A percentile compares a stretch with the other conserved stretches of the same genome.
Evolutionary conservation across 2,797 vertebrate species (phyloP).

Genomic region (Cyclopterus lumpus): DNA sequence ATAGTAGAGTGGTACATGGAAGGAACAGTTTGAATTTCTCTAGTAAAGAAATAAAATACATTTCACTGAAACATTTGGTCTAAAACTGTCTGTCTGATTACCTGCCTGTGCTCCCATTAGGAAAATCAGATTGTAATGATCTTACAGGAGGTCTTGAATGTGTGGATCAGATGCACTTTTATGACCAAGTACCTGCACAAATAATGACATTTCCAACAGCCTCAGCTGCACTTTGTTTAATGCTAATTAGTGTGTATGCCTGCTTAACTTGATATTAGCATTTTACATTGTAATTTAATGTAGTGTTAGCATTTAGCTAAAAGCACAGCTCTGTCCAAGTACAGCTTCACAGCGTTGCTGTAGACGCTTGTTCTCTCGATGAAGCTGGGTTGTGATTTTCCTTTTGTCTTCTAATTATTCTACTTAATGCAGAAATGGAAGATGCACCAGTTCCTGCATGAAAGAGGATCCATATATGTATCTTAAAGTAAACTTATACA

Average conservation of each 20-base stretch:
- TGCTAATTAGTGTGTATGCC: not conserved
- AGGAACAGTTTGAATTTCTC: not conserved
- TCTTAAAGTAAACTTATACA: constrained; percentile 12
- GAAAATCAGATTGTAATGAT: not conserved
- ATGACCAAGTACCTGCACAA: not conserved
- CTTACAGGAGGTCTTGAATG: not conserved
- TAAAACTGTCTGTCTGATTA: not conserved
- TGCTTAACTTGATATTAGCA: not conserved
- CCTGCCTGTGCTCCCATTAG: not conserved
- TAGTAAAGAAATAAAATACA: not conserved
- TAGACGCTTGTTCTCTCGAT: no score
- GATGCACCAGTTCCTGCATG: constrained; percentile 14
- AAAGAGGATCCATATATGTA: constrained; percentile 14
- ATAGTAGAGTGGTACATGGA: not conserved
- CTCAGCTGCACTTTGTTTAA: not conserved
- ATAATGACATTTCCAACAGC: not conserved
- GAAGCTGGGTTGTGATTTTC: not conserved
- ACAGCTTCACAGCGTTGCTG: not conserved
- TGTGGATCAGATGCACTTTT: not conserved
- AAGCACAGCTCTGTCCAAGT: not conserved
- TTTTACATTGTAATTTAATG: not conserved
- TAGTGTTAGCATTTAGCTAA: not conserved
- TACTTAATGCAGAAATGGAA: constrained; percentile 16
- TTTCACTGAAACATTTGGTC: not conserved
- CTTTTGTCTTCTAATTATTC: constrained; percentile 5